Percentiles rank a stretch among this genome's conserved stretches.
Conservation (phyloP, 92 coral and sea anemone species). For the Phenganax stokvisi region DNA sequence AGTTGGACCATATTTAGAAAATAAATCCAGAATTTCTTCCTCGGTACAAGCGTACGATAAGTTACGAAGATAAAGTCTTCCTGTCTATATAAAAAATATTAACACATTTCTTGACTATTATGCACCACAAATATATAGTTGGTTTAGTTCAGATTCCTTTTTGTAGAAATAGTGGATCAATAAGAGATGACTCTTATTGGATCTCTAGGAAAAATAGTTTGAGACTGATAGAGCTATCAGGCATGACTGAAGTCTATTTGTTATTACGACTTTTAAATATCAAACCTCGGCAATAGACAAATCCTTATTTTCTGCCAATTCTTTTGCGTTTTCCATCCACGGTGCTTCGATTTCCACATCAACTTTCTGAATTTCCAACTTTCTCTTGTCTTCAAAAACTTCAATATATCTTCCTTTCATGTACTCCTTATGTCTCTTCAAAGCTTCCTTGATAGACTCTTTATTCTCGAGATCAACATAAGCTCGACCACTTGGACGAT, state of each 20-base stretch:
- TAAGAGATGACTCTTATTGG: too few species aligned
- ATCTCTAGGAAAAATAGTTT: too few species aligned
- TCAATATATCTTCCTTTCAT: slow-evolving; percentile 83
- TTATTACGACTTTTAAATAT: background rate
- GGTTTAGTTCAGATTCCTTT: too few species aligned
- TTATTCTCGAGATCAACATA: slow-evolving; percentile 75
- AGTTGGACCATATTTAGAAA: slow-evolving; percentile 76
- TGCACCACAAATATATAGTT: too few species aligned
- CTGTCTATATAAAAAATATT: slow-evolving; percentile 58
- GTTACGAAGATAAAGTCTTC: slow-evolving; percentile 85
- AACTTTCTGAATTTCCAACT: background rate
- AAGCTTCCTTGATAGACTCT: slow-evolving; percentile 67
- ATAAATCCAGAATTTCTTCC: slow-evolving; percentile 74
- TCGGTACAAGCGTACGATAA: slow-evolving; percentile 79
- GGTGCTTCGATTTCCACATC: slow-evolving; percentile 55
- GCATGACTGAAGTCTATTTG: background rate
- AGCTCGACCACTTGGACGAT: slow-evolving; percentile 77
- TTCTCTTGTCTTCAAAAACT: slow-evolving; percentile 62
- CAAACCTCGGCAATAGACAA: slow-evolving; percentile 85
- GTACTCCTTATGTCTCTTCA: slow-evolving; percentile 74
- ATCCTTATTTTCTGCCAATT: slow-evolving; percentile 59
- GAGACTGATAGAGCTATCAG: background rate
- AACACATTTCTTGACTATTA: background rate
- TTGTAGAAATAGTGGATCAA: too few species aligned
- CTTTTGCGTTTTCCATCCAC: slow-evolving; percentile 61